phyloP scores from a whole-genome alignment of 2,113 vertebrate genomes.

The Caranx melampygus region DNA sequence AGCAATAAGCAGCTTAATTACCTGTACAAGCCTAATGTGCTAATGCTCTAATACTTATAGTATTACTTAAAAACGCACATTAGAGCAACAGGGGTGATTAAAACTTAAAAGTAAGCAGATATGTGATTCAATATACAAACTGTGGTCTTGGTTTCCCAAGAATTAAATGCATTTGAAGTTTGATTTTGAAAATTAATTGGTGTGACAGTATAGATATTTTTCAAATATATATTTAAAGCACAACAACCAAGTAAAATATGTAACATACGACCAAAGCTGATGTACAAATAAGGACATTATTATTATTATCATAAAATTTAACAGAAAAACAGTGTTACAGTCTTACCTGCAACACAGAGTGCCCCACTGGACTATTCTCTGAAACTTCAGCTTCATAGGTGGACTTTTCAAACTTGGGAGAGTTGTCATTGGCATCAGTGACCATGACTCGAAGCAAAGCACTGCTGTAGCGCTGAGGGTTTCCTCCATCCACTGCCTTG shows the following conservation, averaged over 20 bases:
- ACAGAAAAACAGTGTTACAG: neutral
- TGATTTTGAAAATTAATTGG: neutral
- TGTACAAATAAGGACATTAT: neutral
- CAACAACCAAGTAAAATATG: neutral
- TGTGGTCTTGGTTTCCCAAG: constrained; percentile 13
- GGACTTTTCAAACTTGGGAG: constrained; percentile 93
- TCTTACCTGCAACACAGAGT: constrained; percentile 97
- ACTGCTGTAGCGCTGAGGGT: constrained; percentile 92
- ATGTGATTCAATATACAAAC: constrained; percentile 1
- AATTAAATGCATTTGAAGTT: neutral
- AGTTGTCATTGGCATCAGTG: constrained; percentile 95
- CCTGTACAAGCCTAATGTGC: constrained; percentile 15
- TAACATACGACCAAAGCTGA: neutral
- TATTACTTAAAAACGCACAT: neutral
- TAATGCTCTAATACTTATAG: constrained; percentile 3
- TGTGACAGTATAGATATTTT: neutral
- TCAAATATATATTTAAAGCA: neutral
- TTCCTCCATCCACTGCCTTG: constrained; percentile 96
- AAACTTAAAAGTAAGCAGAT: neutral
- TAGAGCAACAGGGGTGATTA: neutral
- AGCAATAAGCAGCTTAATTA: constrained; percentile 51
- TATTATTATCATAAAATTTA: neutral
- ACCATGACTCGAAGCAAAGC: constrained; percentile 95
- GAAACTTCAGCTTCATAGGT: constrained; percentile 93
- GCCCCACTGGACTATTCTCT: constrained; percentile 96